phyloP scores from a whole-genome alignment of 1,140 invertebrate genomes.

The Leptinotarsa undecemlineata region DNA sequence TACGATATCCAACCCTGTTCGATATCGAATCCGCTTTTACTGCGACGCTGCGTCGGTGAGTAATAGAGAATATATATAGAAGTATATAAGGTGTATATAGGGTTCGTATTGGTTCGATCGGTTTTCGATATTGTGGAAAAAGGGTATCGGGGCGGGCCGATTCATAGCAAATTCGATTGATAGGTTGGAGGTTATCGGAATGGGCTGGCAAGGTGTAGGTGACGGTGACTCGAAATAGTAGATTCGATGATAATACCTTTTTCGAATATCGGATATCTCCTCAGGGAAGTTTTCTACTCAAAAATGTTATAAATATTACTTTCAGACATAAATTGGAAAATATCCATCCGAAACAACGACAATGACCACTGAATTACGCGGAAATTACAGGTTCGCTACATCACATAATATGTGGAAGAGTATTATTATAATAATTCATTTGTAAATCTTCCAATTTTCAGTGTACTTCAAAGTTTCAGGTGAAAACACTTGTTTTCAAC shows the following conservation, averaged over 20 bases:
- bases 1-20: conserved; percentile 45
- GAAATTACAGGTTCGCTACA: too few relatives aligned
- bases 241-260: not conserved
- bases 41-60: conserved; percentile 25
- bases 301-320: too few relatives aligned
- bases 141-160: conserved; percentile 29
- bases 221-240: not conserved
- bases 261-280: too few relatives aligned
- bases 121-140: conserved; percentile 30
- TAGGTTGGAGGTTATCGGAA: conserved; percentile 25
- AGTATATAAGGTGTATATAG: conserved; percentile 25
- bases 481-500: too few relatives aligned
- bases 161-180: conserved; percentile 24
- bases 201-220: conserved; percentile 9
- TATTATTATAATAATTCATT: too few relatives aligned
- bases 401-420: too few relatives aligned
- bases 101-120: conserved; percentile 29
- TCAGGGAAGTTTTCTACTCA: too few relatives aligned
- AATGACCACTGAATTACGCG: too few relatives aligned
- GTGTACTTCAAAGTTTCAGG: too few relatives aligned
- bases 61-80: conserved; percentile 14
- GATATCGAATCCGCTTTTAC: conserved; percentile 35
- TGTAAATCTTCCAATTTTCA: too few relatives aligned
- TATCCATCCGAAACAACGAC: too few relatives aligned
- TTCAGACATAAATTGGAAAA: too few relatives aligned